Evolutionary conservation across 1,140 invertebrate species (phyloP).

Genomic region (Bombus ignitus): DNA sequence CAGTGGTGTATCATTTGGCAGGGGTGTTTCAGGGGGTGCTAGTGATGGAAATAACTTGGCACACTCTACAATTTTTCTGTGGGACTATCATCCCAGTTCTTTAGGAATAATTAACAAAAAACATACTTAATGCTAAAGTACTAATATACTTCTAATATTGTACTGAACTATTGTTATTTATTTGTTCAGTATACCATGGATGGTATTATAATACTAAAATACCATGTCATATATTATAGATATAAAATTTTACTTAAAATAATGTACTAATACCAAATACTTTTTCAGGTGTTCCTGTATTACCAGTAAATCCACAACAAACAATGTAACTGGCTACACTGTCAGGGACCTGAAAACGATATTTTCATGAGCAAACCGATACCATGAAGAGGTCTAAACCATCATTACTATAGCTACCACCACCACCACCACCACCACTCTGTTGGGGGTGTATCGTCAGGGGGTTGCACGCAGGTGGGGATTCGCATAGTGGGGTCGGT

Average conservation of each 20-base stretch:
- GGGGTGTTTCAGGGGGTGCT: not conserved
- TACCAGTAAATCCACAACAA: not conserved
- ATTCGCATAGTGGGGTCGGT: not conserved
- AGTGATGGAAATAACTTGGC: slow-evolving; percentile 3
- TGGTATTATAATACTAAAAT: no score
- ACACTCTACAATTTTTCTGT: not conserved
- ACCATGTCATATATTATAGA: not conserved
- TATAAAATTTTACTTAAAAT: not conserved
- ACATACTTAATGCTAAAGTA: not conserved
- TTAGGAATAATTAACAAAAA: not conserved
- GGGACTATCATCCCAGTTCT: not conserved
- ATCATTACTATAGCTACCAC: not conserved
- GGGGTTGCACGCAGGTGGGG: not conserved
- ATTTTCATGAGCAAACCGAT: no score
- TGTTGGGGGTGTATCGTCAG: not conserved
- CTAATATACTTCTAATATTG: not conserved
- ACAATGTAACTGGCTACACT: not conserved
- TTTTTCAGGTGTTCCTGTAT: not conserved
- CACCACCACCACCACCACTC: not conserved
- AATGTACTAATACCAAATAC: not conserved
- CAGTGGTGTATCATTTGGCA: slow-evolving; percentile 6
- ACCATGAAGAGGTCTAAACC: no score
- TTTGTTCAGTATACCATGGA: no score
- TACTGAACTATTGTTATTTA: no score
- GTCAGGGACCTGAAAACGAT: no score